These are phyloP conservation scores for Gorsachius magnificus DNA, from an alignment of 2,797 vertebrate genomes.

Conservation along the genomic window DNA sequence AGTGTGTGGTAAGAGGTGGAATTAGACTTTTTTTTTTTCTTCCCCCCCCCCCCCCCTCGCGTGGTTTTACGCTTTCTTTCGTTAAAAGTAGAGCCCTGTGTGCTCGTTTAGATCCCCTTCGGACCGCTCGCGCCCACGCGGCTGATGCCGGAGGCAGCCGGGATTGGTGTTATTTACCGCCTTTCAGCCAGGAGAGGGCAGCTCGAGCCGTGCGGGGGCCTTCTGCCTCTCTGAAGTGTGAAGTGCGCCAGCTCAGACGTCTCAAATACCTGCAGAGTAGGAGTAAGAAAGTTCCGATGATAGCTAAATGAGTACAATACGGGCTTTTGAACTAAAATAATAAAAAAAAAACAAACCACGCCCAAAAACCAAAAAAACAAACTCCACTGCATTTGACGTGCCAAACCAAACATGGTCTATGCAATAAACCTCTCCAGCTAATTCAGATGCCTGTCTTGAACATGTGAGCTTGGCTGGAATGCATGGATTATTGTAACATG, in stretches of 20 bases:
- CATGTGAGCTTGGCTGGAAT: not conserved
- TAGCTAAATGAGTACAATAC: not conserved
- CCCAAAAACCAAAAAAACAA: not conserved
- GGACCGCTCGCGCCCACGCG: too few species aligned
- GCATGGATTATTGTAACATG: not conserved
- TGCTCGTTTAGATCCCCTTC: too few species aligned
- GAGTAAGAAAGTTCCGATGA: not conserved
- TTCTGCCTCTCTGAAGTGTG: not conserved
- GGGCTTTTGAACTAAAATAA: not conserved
- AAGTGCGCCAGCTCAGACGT: not conserved
- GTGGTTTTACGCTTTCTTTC: too few species aligned
- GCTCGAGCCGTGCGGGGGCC: too few species aligned
- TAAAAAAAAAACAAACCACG: fast-evolving
- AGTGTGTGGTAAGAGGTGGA: too few species aligned
- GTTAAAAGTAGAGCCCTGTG: too few species aligned
- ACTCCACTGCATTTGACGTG: not conserved
- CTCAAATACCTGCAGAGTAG: not conserved
- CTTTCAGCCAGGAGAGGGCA: too few species aligned
- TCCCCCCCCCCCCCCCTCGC: too few species aligned
- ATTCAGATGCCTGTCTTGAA: not conserved
- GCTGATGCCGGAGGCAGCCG: too few species aligned
- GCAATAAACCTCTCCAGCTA: not conserved
- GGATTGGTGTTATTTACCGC: too few species aligned
- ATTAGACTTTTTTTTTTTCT: too few species aligned
- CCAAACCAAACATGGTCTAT: not conserved